phyloP scores from a whole-genome alignment of 2,888 invertebrate genomes.

The Perdita meconis region DNA sequence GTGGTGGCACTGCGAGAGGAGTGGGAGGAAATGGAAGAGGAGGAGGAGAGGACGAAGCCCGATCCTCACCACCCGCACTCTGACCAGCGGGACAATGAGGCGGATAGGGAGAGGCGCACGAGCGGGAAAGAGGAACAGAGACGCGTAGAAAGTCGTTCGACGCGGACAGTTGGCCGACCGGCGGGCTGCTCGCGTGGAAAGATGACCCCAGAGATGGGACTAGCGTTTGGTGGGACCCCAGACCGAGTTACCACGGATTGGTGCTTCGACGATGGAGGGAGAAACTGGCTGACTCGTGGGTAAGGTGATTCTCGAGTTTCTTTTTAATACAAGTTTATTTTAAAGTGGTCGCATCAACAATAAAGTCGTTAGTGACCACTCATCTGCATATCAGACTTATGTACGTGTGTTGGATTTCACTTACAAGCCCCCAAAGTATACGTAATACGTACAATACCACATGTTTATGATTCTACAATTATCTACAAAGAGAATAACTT shows the following conservation, averaged over 20 bases:
- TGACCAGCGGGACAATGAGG: constrained; percentile 49
- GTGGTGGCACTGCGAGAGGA: constrained; percentile 65
- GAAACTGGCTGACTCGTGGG: constrained; percentile 12
- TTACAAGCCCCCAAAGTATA: too few relatives aligned
- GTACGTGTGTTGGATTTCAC: too few relatives aligned
- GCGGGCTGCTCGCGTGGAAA: constrained; percentile 69
- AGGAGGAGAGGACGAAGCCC: constrained; percentile 59
- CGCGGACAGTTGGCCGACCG: constrained; percentile 51
- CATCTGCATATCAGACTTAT: too few relatives aligned
- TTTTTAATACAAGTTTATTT: too few relatives aligned
- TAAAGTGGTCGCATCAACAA: too few relatives aligned
- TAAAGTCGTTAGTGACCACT: too few relatives aligned
- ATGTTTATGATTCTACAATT: too few relatives aligned
- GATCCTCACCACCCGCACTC: constrained; percentile 77
- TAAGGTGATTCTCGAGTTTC: background rate
- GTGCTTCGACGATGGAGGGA: background rate
- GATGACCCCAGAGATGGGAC: constrained; percentile 81
- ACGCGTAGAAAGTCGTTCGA: constrained; percentile 43
- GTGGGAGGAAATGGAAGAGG: constrained; percentile 55
- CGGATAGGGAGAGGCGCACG: constrained; percentile 27
- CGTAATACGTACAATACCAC: too few relatives aligned
- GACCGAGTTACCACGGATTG: constrained; percentile 65
- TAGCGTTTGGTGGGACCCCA: constrained; percentile 71
- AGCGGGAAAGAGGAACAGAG: constrained; percentile 42
- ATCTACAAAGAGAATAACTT: too few relatives aligned